Evolutionary conservation across 2,797 vertebrate species (phyloP), one percentile per base, ranked within the genome.

Genomic region (Thaleichthys pacificus): DNA sequence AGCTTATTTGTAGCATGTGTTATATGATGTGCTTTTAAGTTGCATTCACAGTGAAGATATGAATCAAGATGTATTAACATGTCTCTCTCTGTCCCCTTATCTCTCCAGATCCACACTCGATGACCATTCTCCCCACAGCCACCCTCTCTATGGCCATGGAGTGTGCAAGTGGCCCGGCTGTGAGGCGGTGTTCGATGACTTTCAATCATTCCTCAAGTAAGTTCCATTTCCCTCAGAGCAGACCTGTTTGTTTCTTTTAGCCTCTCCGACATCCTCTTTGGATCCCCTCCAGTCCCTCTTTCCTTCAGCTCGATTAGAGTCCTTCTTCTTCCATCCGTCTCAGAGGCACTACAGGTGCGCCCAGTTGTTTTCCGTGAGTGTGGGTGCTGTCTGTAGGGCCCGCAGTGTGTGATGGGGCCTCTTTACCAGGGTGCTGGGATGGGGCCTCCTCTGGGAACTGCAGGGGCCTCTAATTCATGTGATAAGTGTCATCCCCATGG

Each of bases 111-210:
- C 95, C 74, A 91, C 93, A 62, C 90, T 96, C 11, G 97, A 99
- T 77, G 97, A 99, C 75, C 95, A 90, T 72, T 91, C 94, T 17
- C 93, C 92, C 79, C 95, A 97, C 85, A 94, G 92, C 87, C 97
- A 99, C 78, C 96, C 98, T 6, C 96, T 99, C 73, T 99, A 97
- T 0, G 97, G 97, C 80, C 98, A 99, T 11, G 98, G 98, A 0
- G 98, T 99, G 28, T 99, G 98, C 95, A 99, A 99, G 85, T 99
- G 98, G 98, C 98, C 98, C 0, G 98, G 98, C 85, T 99, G 98
- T 66, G 98, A 99, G 92, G 97, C 96, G 0, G 95, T 99, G 61
- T 99, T 98, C 66, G 98, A 99, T 68, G 97, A 99, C 82, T 99
- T 98, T 93, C 95, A 96, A 4, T 97, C 95, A 19, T 99, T 99